Evolutionary conservation across 2,888 invertebrate genomes (phyloP), one percentile per base, ranked within the genome.

Genomic region (Lasiommata megera): DNA sequence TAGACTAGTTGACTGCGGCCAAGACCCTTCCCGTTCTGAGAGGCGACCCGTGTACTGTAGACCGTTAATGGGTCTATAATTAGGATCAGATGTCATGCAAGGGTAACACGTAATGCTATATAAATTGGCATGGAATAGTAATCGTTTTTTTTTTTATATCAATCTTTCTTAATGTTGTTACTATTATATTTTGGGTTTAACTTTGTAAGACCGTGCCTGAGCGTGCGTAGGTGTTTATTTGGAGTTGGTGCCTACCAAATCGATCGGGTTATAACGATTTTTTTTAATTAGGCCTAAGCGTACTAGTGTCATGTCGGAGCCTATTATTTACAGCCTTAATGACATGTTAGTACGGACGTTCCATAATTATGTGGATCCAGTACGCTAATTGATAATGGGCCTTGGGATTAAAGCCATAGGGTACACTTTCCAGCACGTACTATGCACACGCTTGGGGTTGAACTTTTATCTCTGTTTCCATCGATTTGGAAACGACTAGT

Each of bases 291-390:
- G 58, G 53, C 55, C 61, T 52, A 58, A 65, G 62, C 69, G 67
- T 65, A 66, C 63, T 67, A 69, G 67, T 71, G 73, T 72, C 66
- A 69, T 65, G 65, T 70, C 67, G 57, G 48, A 79, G 73, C 80
- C 84, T 79, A 74, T 82, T 74, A 85, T 86, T 85, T 80, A 71
- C 75, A 64, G 63, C 67, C 74, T 75, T 83, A 85, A 85, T 86
- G 79, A 84, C 77, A 80, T 76, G 80, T 34, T 34, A 34, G 34
- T 34, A 11, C 74, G 11, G 82, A 74, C 76, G 71, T 76, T 72
- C 70, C 66, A 74, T 82, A 83, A 86, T 84, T 77, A 80, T 74
- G 61, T 71, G 65, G 61, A 48, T 12, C 16, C 28, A 54, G 6
- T 1, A 11, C 36, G 11, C 56, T 1, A 14, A n/a, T 9, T 8